These are phyloP conservation scores for Nomada fucata DNA, from an alignment of 2,888 invertebrate species.

Conservation along the genomic window DNA sequence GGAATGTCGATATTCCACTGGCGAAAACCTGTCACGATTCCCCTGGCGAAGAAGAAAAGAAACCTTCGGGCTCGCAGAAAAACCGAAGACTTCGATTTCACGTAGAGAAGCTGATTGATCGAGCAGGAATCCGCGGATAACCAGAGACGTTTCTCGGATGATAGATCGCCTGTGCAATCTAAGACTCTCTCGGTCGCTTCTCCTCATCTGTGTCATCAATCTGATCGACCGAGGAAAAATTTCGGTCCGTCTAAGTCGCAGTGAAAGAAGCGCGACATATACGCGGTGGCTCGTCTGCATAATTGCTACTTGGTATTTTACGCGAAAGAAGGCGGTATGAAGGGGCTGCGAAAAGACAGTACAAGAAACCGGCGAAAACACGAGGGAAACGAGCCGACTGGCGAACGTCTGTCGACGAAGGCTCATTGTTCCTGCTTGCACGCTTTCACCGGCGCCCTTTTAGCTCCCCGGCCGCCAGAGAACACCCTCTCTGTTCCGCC, in stretches of 20 bases:
- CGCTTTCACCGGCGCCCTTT: constrained; percentile 30
- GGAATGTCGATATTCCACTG: constrained; percentile 24
- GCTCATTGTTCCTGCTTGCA: constrained; percentile 27
- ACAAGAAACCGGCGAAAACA: not conserved
- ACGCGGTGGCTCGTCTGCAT: constrained; percentile 30
- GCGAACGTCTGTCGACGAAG: constrained; percentile 10
- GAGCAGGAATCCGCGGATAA: constrained; percentile 54
- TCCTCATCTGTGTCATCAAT: constrained; percentile 61
- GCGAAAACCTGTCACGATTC: not conserved
- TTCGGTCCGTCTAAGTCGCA: not conserved
- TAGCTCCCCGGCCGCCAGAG: not conserved
- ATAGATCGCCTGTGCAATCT: constrained; percentile 64
- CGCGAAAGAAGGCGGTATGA: not conserved
- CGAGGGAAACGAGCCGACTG: not conserved
- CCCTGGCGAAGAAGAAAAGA: not conserved
- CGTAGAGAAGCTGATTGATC: constrained; percentile 64
- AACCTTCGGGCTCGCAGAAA: constrained; percentile 17
- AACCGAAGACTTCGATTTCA: constrained; percentile 13
- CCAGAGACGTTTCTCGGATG: constrained; percentile 56
- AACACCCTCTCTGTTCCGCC: not conserved
- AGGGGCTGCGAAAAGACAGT: constrained; percentile 10
- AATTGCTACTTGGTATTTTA: constrained; percentile 18
- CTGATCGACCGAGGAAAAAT: constrained; percentile 20
- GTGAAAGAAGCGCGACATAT: not conserved
- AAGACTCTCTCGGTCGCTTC: constrained; percentile 55